phyloP scores from a whole-genome alignment of 1,140 invertebrate genomes.

The Hyposmocoma kahamanoa region DNA sequence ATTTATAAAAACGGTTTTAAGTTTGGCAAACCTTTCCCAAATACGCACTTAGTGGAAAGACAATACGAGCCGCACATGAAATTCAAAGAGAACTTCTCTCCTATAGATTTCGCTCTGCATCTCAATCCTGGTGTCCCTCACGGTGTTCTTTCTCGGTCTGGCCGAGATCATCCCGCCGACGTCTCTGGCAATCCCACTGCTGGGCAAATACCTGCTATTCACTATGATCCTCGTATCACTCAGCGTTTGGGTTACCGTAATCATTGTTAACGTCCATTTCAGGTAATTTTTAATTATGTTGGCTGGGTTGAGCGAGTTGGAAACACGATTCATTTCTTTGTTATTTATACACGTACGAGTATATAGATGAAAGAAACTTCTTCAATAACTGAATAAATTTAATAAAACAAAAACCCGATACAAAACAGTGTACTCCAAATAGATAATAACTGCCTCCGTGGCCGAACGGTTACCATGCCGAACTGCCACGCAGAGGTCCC shows the following conservation, averaged over 20 bases:
- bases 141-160: constrained; percentile 97
- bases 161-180: constrained; percentile 98
- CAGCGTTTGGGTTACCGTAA: constrained; percentile 97
- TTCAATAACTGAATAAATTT: no score
- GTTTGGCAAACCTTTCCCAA: no score
- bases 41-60: constrained; percentile 32
- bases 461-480: no score
- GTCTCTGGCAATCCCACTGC: constrained; percentile 94
- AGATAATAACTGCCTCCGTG: no score
- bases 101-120: constrained; percentile 91
- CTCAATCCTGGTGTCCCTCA: constrained; percentile 97
- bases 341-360: no score
- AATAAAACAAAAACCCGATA: no score
- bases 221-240: constrained; percentile 98
- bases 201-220: constrained; percentile 96
- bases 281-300: constrained; percentile 78
- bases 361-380: no score
- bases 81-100: constrained; percentile 66
- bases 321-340: neutral
- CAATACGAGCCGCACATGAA: no score
- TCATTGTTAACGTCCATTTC: constrained; percentile 97
- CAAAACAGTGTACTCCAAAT: no score
- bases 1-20: no score
- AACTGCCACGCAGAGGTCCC: no score
- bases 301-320: no score